Percentiles rank a stretch among this genome's conserved stretches.
phyloP scores from a whole-genome alignment of 2,888 invertebrate species.

The Drosophila sordidula region DNA sequence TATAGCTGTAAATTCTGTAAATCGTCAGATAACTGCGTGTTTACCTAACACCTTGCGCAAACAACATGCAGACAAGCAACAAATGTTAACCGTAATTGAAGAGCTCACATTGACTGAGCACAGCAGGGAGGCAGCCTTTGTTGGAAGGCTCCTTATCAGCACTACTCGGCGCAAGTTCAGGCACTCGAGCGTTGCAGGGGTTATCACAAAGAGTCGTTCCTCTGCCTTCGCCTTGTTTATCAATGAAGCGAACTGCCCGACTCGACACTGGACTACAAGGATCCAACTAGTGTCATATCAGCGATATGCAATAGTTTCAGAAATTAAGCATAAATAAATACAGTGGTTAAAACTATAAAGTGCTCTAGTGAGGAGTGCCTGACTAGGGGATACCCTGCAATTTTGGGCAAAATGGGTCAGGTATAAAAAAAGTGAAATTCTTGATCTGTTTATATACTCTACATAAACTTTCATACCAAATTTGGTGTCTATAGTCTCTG shows the following conservation, averaged over 20 bases:
- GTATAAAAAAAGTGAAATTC: too few species aligned
- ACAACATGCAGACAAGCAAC: conserved; percentile 30
- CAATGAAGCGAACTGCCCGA: conserved; percentile 5
- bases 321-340: neutral
- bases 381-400: too few species aligned
- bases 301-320: neutral
- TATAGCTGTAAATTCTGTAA: conserved; percentile 42
- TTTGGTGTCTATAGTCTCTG: too few species aligned
- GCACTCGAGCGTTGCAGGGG: conserved; percentile 41
- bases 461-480: too few species aligned
- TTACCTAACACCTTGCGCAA: conserved; percentile 44
- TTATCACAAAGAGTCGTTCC: conserved; percentile 40
- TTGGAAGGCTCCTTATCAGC: conserved; percentile 56
- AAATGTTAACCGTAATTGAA: conserved; percentile 63
- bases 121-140: conserved; percentile 41
- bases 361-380: too few species aligned
- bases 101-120: conserved; percentile 48
- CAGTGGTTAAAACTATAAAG: too few species aligned
- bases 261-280: conserved; percentile 47
- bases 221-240: conserved; percentile 22
- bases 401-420: too few species aligned
- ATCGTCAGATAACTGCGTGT: conserved; percentile 51
- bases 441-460: too few species aligned
- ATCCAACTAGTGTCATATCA: neutral
- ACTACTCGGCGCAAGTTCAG: conserved; percentile 45